Conservation (phyloP, 2,888 invertebrate genomes). For the Eupithecia exiguata region DNA sequence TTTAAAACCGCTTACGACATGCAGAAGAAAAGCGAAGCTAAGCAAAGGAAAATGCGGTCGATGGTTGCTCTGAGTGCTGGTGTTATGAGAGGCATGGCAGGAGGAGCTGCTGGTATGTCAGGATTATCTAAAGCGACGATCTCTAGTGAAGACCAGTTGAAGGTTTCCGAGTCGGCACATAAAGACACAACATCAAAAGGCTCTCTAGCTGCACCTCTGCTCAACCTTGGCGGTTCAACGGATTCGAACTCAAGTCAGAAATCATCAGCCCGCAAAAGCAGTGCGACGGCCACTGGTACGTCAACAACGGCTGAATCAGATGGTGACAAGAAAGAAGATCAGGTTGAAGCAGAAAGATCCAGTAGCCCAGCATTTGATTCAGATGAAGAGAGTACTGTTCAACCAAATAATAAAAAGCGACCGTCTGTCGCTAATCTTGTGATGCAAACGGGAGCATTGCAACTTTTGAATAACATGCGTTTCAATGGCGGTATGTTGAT, state of each 20-base stretch:
- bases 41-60: conserved; percentile 97
- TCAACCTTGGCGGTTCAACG: conserved; percentile 76
- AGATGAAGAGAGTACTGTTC: conserved; percentile 91
- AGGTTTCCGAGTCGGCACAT: conserved; percentile 72
- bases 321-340: conserved; percentile 77
- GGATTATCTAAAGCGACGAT: conserved; percentile 91
- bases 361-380: conserved; percentile 98
- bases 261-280: conserved; percentile 84
- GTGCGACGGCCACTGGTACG: conserved; percentile 83
- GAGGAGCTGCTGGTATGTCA: conserved; percentile 93
- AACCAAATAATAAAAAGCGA: conserved; percentile 83
- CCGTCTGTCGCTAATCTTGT: conserved; percentile 88
- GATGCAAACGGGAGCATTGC: conserved; percentile 85
- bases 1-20: conserved; percentile 98
- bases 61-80: conserved; percentile 96
- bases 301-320: conserved; percentile 82
- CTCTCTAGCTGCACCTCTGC: conserved; percentile 70
- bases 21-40: conserved; percentile 98
- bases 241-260: conserved; percentile 86
- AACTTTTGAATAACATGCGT: conserved; percentile 81
- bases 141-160: conserved; percentile 88
- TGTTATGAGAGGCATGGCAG: conserved; percentile 95
- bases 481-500: conserved; percentile 82
- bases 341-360: conserved; percentile 88
- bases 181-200: conserved; percentile 73